Evolutionary conservation across 1,140 invertebrate species (phyloP).

Genomic region (Drosophila novamexicana): DNA sequence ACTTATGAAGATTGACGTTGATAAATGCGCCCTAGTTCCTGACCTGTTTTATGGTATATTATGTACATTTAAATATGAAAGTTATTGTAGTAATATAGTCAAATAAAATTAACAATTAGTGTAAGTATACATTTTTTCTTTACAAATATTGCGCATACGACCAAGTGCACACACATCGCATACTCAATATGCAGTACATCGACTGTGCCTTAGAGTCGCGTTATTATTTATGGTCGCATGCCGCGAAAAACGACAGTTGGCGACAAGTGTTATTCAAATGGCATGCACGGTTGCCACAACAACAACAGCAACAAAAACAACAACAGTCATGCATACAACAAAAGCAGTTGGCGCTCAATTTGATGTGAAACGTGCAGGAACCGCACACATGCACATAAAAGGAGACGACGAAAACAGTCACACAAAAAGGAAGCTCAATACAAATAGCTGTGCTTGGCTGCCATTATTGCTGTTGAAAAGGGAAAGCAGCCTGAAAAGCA

Average conservation of each 20-base stretch:
- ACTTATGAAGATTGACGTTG: no score
- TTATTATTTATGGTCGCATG: conserved; percentile 79
- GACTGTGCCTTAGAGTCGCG: conserved; percentile 64
- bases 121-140: background rate
- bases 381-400: conserved; percentile 33
- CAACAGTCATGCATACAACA: conserved; percentile 43
- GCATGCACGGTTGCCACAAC: conserved; percentile 78
- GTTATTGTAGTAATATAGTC: no score
- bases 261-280: conserved; percentile 80
- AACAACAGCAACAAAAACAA: conserved; percentile 58
- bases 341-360: conserved; percentile 80
- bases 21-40: no score
- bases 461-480: conserved; percentile 50
- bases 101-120: background rate
- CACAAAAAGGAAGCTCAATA: conserved; percentile 70
- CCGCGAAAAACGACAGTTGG: conserved; percentile 80
- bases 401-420: conserved; percentile 2
- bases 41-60: no score
- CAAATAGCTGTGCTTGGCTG: conserved; percentile 66
- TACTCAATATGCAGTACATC: conserved; percentile 49
- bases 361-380: conserved; percentile 78
- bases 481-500: conserved; percentile 50
- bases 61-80: no score
- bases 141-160: background rate
- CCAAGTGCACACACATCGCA: background rate